Conservation (phyloP, 2,797 vertebrate species). For the Syngnathus acus region DNA sequence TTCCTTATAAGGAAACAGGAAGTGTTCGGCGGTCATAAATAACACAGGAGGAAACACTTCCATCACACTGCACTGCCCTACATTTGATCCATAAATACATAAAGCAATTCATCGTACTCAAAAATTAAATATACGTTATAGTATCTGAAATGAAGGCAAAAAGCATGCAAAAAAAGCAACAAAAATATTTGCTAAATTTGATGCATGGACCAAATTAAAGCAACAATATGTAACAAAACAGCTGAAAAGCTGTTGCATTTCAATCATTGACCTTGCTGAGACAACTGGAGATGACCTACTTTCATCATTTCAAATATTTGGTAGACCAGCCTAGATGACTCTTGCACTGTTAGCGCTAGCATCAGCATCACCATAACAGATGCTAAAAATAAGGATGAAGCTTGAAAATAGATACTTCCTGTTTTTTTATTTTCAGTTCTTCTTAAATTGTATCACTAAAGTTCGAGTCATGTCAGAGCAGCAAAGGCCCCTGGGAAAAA, state of each 20-base stretch:
- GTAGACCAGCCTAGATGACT: background rate
- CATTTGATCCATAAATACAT: background rate
- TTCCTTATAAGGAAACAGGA: conserved; percentile 1
- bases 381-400: background rate
- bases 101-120: background rate
- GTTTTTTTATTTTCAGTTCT: conserved; percentile 9
- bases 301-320: background rate
- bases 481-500: no score
- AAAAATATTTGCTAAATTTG: background rate
- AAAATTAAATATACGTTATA: no score
- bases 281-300: background rate
- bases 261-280: background rate
- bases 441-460: background rate
- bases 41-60: background rate
- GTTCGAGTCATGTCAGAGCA: background rate
- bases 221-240: no score
- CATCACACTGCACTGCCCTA: background rate
- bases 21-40: conserved; percentile 3
- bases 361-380: no score
- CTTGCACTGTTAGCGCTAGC: background rate
- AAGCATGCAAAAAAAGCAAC: background rate
- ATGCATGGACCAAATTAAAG: no score
- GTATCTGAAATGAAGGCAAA: background rate
- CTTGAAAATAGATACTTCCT: background rate
- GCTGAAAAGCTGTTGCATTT: no score